These are phyloP conservation scores for Regulus satrapa DNA, from an alignment of 2,113 vertebrate genomes.

Conservation along the genomic window DNA sequence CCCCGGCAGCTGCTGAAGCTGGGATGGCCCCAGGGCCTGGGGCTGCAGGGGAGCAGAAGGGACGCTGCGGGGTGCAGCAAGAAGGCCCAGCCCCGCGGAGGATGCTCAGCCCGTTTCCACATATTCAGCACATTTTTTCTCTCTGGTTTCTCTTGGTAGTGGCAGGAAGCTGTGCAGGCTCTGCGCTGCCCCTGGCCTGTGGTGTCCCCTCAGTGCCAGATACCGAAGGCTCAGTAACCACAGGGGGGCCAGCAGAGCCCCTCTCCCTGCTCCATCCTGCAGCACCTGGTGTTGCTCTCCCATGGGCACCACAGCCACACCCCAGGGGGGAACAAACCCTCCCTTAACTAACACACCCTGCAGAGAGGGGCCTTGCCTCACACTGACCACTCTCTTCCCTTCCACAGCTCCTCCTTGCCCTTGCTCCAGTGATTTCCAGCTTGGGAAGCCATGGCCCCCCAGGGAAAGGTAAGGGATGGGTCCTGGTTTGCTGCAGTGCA, in stretches of 20 bases:
- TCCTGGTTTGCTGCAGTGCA: rapidly evolving
- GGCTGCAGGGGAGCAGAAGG: not conserved
- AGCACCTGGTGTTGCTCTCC: not conserved
- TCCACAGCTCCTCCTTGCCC: not conserved
- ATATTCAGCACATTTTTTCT: not conserved
- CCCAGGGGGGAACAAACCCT: not conserved
- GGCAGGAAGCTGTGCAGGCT: not conserved
- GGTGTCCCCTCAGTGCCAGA: not conserved
- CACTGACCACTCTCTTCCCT: not conserved
- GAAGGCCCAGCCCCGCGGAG: not conserved
- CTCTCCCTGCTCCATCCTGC: not conserved
- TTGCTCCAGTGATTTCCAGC: not conserved
- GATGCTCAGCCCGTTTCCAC: not conserved
- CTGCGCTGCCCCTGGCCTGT: rapidly evolving
- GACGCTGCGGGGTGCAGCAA: rapidly evolving
- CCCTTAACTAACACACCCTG: rapidly evolving
- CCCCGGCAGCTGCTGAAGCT: not conserved
- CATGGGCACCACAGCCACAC: rapidly evolving
- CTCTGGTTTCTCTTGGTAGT: not conserved
- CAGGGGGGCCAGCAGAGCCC: not conserved
- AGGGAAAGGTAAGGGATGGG: constrained; percentile 54
- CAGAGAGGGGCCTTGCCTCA: not conserved
- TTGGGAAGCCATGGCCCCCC: constrained; percentile 50
- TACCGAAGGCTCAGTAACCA: not conserved
- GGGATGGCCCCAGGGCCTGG: not conserved